Conservation (phyloP, 2,888 invertebrate genomes). For the Melanargia galathea region DNA sequence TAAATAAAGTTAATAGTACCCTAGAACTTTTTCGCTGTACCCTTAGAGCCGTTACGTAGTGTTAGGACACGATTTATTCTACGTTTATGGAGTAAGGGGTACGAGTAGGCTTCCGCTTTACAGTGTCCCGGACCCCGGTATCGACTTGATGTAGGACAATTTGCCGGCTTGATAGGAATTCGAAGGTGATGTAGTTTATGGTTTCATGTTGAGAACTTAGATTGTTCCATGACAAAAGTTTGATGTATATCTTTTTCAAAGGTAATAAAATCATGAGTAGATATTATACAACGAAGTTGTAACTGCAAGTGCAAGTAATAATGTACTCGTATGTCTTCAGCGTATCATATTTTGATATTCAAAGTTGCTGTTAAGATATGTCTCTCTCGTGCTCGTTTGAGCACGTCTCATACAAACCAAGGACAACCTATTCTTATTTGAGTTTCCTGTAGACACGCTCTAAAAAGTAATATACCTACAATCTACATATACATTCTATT, state of each 20-base stretch:
- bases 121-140: conserved; percentile 63
- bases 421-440: no score
- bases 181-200: conserved; percentile 16
- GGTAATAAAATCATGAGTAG: no score
- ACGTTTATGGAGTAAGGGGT: conserved; percentile 70
- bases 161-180: conserved; percentile 44
- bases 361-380: no score
- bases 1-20: conserved; percentile 80
- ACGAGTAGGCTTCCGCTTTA: conserved; percentile 59
- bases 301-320: no score
- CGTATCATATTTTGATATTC: no score
- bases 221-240: conserved; percentile 4
- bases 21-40: conserved; percentile 75
- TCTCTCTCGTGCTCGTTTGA: no score
- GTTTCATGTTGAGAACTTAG: conserved; percentile 9
- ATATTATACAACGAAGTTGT: no score
- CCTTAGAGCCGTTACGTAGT: conserved; percentile 73
- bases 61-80: conserved; percentile 75
- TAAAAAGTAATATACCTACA: no score
- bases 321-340: no score
- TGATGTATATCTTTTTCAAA: background rate
- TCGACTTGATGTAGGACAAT: conserved; percentile 66
- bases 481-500: no score
- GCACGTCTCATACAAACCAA: no score
- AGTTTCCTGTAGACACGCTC: no score